Conservation (phyloP, 2,888 invertebrate genomes). For the Drosophila infuscata region DNA sequence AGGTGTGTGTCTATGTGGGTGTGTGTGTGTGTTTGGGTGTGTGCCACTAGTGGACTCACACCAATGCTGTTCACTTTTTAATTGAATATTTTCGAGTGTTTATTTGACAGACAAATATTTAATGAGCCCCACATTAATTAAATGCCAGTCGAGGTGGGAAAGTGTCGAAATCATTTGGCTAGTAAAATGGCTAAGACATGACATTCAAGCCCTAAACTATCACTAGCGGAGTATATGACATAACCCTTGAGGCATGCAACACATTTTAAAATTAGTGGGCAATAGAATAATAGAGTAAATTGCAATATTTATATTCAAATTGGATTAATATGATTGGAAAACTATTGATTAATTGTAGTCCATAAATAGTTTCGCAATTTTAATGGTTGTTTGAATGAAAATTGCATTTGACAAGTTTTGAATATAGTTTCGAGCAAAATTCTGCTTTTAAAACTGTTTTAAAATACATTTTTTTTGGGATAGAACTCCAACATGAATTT, state of each 20-base stretch:
- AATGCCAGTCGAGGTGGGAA: conserved; percentile 14
- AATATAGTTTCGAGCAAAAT: not conserved
- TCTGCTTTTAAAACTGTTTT: not conserved
- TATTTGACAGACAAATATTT: conserved; percentile 75
- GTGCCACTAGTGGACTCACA: conserved; percentile 12
- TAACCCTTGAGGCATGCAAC: conserved; percentile 27
- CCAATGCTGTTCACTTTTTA: conserved; percentile 65
- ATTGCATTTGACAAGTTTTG: not conserved
- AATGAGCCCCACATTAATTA: conserved; percentile 70
- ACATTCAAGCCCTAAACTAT: not conserved
- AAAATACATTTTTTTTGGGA: not conserved
- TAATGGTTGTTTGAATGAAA: not conserved
- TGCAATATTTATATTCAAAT: not conserved
- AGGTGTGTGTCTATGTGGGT: conserved; percentile 54
- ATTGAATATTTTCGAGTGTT: conserved; percentile 77
- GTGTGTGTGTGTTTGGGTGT: conserved; percentile 25
- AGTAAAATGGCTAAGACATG: not conserved
- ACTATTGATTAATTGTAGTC: not conserved
- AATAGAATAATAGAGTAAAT: not conserved
- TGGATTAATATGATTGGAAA: not conserved
- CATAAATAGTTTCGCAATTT: not conserved
- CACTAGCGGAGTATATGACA: not conserved
- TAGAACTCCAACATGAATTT: not conserved
- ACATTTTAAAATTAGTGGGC: not conserved
- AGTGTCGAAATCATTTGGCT: not conserved